Conservation (phyloP, 2,797 vertebrate species). For the Kryptolebias ocellatus region DNA sequence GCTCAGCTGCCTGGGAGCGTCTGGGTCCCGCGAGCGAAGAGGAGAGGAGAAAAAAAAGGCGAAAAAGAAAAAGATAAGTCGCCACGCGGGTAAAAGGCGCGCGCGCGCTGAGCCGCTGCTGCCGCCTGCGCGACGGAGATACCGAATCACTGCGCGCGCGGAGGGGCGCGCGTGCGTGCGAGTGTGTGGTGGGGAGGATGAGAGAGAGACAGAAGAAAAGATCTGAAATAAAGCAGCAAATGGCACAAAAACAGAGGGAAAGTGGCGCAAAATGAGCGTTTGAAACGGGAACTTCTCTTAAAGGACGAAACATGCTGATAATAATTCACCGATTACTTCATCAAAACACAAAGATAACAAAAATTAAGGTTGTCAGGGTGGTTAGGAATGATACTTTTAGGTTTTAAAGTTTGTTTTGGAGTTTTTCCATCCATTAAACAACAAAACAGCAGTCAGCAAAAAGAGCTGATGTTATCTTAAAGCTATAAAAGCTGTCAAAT, state of each 20-base stretch:
- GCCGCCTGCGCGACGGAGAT: slow-evolving; percentile 51
- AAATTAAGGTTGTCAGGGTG: too few species aligned
- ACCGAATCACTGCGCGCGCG: slow-evolving; percentile 34
- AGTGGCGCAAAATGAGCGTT: not conserved
- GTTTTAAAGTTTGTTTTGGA: too few species aligned
- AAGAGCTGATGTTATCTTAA: too few species aligned
- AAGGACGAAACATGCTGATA: too few species aligned
- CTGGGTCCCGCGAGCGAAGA: slow-evolving; percentile 60
- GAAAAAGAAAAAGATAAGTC: slow-evolving; percentile 32
- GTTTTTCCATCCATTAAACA: too few species aligned
- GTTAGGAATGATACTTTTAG: too few species aligned
- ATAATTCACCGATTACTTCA: too few species aligned
- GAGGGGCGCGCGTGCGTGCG: too few species aligned
- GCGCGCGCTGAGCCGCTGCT: slow-evolving; percentile 52
- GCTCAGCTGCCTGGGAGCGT: slow-evolving; percentile 53
- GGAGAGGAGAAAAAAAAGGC: slow-evolving; percentile 21
- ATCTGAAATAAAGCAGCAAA: slow-evolving; percentile 2
- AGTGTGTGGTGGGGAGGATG: slow-evolving; percentile 8
- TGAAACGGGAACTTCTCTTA: not conserved
- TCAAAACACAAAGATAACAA: too few species aligned
- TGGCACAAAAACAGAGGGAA: slow-evolving; percentile 4
- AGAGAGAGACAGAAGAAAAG: slow-evolving; percentile 5
- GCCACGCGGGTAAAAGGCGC: slow-evolving; percentile 34
- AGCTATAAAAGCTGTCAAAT: too few species aligned
- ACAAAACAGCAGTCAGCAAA: too few species aligned